Percentiles rank a stretch among this genome's conserved stretches.
phyloP scores from a whole-genome alignment of 2,888 invertebrate genomes.

The Ferrisia virgata region DNA sequence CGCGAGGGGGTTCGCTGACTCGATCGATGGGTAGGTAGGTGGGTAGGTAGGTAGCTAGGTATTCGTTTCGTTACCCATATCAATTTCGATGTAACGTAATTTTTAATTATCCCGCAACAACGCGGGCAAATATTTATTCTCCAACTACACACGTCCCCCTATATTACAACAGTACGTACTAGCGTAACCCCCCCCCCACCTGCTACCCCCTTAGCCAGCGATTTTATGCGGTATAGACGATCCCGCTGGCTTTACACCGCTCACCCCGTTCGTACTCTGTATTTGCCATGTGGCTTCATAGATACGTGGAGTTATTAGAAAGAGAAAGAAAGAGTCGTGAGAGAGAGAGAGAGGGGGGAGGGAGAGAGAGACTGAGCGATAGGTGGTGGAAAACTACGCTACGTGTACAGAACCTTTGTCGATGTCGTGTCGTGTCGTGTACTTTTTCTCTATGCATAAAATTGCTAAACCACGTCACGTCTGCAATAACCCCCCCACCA shows the following conservation, averaged over 20 bases:
- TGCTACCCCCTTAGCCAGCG: background rate
- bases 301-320: too few relatives aligned
- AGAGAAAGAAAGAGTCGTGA: too few relatives aligned
- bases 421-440: background rate
- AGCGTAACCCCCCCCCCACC: background rate
- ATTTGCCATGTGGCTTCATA: background rate
- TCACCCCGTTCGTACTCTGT: background rate
- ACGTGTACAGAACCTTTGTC: background rate
- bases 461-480: background rate
- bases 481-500: background rate
- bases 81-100: constrained; percentile 18
- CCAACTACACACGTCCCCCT: background rate
- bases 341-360: too few relatives aligned
- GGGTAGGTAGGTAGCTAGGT: background rate
- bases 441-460: background rate
- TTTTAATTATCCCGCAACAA: constrained; percentile 18
- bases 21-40: background rate
- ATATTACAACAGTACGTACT: background rate
- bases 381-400: background rate
- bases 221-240: background rate
- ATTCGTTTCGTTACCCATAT: background rate
- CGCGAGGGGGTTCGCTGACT: too few relatives aligned
- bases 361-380: too few relatives aligned
- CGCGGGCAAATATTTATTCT: constrained; percentile 12
- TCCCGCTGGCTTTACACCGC: background rate